Conservation (phyloP, 2,888 invertebrate species). For the Cephus pulcher region DNA sequence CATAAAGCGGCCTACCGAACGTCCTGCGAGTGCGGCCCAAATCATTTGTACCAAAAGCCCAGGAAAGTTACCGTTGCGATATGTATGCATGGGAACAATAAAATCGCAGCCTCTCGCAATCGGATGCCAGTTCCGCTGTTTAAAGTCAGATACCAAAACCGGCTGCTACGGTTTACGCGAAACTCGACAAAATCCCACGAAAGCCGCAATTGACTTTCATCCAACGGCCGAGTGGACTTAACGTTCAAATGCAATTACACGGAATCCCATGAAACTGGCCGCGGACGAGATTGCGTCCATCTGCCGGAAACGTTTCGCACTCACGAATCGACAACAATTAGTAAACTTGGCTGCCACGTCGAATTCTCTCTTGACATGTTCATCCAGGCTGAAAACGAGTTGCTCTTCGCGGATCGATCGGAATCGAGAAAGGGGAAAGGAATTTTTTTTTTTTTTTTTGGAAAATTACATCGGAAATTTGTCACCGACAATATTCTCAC, state of each 20-base stretch:
- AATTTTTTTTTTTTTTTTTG: too few species aligned
- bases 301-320: background rate
- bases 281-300: background rate
- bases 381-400: background rate
- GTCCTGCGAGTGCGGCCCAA: background rate
- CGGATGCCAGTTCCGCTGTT: background rate
- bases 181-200: background rate
- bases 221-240: background rate
- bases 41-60: background rate
- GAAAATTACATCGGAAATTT: too few species aligned
- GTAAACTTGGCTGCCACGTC: background rate
- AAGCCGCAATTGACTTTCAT: background rate
- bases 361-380: background rate
- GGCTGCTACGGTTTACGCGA: background rate
- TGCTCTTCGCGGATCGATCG: background rate
- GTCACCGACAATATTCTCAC: too few species aligned
- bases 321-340: background rate
- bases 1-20: background rate
- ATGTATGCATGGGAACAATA: background rate
- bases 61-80: background rate
- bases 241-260: background rate
- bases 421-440: background rate
- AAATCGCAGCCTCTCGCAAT: background rate
- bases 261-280: background rate
- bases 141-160: background rate